phyloP scores from a whole-genome alignment of 2,888 invertebrate species.

The Anthrax anthrax region DNA sequence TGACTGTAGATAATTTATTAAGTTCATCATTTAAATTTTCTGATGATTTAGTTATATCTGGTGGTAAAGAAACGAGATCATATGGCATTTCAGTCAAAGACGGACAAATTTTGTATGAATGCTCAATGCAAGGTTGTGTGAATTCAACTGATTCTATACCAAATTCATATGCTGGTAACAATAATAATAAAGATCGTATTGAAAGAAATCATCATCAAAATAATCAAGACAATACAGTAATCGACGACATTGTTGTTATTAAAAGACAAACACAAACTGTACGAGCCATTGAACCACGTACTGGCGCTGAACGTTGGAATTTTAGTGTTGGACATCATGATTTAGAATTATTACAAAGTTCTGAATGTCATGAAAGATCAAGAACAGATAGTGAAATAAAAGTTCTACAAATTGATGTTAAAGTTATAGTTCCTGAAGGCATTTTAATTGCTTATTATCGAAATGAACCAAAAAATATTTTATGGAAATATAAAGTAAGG shows the following conservation, averaged over 20 bases:
- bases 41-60: constrained; percentile 71
- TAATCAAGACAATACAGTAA: constrained; percentile 21
- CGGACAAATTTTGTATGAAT: constrained; percentile 62
- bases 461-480: constrained; percentile 39
- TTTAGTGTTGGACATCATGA: constrained; percentile 88
- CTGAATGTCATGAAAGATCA: constrained; percentile 36
- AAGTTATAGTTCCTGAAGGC: constrained; percentile 58
- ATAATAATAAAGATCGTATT: background rate
- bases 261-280: constrained; percentile 75
- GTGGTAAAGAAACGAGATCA: constrained; percentile 74
- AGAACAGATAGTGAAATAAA: constrained; percentile 24
- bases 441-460: constrained; percentile 50
- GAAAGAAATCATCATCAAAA: background rate
- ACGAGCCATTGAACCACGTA: constrained; percentile 73
- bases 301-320: constrained; percentile 86
- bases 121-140: constrained; percentile 56
- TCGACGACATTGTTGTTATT: constrained; percentile 55
- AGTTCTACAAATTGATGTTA: constrained; percentile 39
- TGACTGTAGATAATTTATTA: constrained; percentile 73
- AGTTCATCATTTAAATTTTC: constrained; percentile 78
- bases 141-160: constrained; percentile 44
- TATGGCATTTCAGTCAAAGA: constrained; percentile 69
- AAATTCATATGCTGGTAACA: background rate
- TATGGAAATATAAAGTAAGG: constrained; percentile 64
- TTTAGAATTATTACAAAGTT: constrained; percentile 42